Conservation (phyloP, 2,888 invertebrate species). For the Pammene aurita region DNA sequence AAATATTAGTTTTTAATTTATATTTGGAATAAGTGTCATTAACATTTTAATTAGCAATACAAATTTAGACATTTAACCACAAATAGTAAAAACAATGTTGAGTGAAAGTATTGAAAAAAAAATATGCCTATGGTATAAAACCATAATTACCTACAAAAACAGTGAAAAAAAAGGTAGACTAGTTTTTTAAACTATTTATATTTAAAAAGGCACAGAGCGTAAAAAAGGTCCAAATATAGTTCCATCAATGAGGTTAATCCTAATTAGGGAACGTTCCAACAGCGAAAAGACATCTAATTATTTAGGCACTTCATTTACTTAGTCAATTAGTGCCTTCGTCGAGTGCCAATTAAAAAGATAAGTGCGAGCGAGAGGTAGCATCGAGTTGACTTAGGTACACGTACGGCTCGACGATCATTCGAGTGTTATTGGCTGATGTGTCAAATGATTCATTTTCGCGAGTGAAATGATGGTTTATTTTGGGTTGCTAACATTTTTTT, state of each 20-base stretch:
- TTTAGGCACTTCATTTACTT: constrained; percentile 77
- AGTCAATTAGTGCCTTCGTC: constrained; percentile 75
- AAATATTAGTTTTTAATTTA: background rate
- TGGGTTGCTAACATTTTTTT: background rate
- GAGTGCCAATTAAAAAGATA: constrained; percentile 82
- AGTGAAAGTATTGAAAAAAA: too few relatives aligned
- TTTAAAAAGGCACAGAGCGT: background rate
- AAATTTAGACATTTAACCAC: too few relatives aligned
- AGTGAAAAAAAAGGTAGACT: too few relatives aligned
- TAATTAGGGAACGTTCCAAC: constrained; percentile 49
- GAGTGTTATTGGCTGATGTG: constrained; percentile 23
- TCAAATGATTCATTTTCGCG: constrained; percentile 31
- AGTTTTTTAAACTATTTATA: too few relatives aligned
- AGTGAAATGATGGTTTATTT: constrained; percentile 7
- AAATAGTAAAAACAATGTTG: too few relatives aligned
- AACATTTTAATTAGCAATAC: background rate
- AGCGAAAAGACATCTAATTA: constrained; percentile 76
- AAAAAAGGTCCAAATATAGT: constrained; percentile 28
- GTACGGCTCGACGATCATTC: constrained; percentile 10
- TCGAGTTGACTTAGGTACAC: constrained; percentile 62
- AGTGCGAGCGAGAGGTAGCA: constrained; percentile 67
- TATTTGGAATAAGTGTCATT: background rate
- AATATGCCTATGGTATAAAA: too few relatives aligned
- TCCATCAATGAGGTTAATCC: constrained; percentile 15
- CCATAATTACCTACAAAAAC: too few relatives aligned